Conservation (phyloP, 1,140 invertebrate species). For the Drosophila insularis region DNA sequence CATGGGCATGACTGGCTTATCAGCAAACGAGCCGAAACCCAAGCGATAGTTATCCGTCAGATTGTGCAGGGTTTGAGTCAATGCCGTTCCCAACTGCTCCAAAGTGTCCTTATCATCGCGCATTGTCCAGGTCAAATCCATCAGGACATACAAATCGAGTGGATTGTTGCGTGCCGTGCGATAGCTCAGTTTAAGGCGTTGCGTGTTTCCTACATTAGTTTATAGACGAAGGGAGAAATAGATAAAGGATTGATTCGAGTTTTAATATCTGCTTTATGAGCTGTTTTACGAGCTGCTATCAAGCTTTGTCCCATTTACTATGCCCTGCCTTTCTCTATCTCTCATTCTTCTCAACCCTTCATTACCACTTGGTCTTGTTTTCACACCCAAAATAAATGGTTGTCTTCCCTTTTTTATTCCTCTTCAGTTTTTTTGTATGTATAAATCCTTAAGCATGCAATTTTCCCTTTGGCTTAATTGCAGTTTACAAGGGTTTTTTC, state of each 20-base stretch:
- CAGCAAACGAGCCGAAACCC: constrained; percentile 93
- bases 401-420: constrained; percentile 11
- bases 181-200: constrained; percentile 84
- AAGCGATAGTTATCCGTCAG: constrained; percentile 92
- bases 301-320: constrained; percentile 27
- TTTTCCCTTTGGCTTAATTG: constrained; percentile 41
- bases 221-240: background rate
- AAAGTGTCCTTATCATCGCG: constrained; percentile 92
- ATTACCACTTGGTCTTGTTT: constrained; percentile 38
- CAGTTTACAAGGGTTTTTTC: background rate
- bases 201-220: constrained; percentile 83
- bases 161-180: constrained; percentile 91
- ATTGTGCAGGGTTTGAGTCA: constrained; percentile 86
- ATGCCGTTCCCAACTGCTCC: constrained; percentile 87
- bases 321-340: too few relatives aligned
- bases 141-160: constrained; percentile 95
- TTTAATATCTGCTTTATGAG: constrained; percentile 61
- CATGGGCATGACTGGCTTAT: constrained; percentile 91
- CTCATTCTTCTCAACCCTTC: constrained; percentile 20
- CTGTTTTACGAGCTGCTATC: constrained; percentile 27
- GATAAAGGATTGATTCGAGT: constrained; percentile 31
- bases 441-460: constrained; percentile 57
- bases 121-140: constrained; percentile 96
- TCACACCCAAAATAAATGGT: constrained; percentile 62
- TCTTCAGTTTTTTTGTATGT: background rate